phyloP scores from a whole-genome alignment of 2,888 invertebrate genomes.

The Myopa tessellatipennis region DNA sequence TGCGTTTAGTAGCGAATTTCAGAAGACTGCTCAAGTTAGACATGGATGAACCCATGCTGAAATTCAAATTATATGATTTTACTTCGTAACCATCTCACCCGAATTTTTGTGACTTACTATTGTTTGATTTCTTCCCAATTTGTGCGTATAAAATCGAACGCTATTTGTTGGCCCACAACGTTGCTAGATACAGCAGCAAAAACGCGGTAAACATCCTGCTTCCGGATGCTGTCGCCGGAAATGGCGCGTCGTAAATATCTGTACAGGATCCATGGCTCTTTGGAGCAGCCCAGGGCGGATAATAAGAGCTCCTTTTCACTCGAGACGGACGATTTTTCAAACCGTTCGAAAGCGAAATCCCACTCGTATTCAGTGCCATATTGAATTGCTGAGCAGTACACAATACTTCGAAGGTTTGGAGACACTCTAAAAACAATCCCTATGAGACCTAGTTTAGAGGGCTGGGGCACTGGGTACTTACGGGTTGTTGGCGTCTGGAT shows the following conservation, averaged over 20 bases:
- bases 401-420: conserved; percentile 83
- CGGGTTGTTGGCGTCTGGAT: conserved; percentile 82
- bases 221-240: conserved; percentile 80
- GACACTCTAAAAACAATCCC: conserved; percentile 80
- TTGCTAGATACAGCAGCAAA: conserved; percentile 82
- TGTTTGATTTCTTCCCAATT: conserved; percentile 79
- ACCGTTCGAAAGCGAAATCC: conserved; percentile 88
- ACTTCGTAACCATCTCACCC: neutral
- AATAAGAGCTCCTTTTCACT: conserved; percentile 84
- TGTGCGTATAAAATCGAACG: conserved; percentile 81
- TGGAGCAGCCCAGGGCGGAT: conserved; percentile 83
- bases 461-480: too few relatives aligned
- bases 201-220: conserved; percentile 83
- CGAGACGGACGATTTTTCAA: conserved; percentile 79
- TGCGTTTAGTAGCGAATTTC: conserved; percentile 77
- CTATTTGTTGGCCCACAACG: conserved; percentile 83
- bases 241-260: conserved; percentile 79
- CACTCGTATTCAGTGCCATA: conserved; percentile 87
- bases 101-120: conserved; percentile 73
- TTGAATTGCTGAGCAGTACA: conserved; percentile 88
- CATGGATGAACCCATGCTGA: conserved; percentile 80
- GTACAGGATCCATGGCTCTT: conserved; percentile 82
- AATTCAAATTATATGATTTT: conserved; percentile 35
- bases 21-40: conserved; percentile 79
- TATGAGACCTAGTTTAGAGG: too few relatives aligned